Conservation (phyloP, 2,888 invertebrate species). For the Sepiola atlantica region DNA sequence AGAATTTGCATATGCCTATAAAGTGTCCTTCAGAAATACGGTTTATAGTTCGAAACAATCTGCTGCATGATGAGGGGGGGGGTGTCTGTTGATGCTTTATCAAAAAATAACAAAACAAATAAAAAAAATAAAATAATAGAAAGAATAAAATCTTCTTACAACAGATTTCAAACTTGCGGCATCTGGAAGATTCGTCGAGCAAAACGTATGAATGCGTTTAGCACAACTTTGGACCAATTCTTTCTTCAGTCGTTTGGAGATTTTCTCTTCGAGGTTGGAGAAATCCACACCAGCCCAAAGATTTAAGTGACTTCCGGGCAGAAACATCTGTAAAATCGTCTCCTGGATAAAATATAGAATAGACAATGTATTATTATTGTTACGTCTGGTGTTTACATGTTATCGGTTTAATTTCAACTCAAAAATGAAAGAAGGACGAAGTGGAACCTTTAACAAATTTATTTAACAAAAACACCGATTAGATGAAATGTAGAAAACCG, state of each 20-base stretch:
- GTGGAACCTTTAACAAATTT: too few relatives aligned
- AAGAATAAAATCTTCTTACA: neutral
- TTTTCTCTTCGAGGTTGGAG: constrained; percentile 46
- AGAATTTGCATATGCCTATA: too few relatives aligned
- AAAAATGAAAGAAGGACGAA: too few relatives aligned
- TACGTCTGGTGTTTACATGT: too few relatives aligned
- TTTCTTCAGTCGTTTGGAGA: constrained; percentile 49
- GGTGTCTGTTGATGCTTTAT: too few relatives aligned
- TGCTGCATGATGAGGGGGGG: too few relatives aligned
- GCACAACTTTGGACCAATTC: constrained; percentile 48
- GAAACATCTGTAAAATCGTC: constrained; percentile 46
- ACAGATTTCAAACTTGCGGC: constrained; percentile 41
- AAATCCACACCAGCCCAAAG: constrained; percentile 53
- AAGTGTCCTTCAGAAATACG: too few relatives aligned
- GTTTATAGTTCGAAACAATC: too few relatives aligned
- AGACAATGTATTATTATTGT: too few relatives aligned
- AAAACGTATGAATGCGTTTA: constrained; percentile 53
- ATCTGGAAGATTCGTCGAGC: neutral
- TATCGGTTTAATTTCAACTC: too few relatives aligned
- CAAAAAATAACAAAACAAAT: neutral
- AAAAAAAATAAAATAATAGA: neutral
- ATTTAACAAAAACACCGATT: too few relatives aligned
- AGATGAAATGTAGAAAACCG: too few relatives aligned
- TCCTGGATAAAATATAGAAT: constrained; percentile 45
- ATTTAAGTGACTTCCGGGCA: constrained; percentile 42